Base-by-base conservation (phyloP, 1,140 invertebrate species). In the Epicauta chinensis region DNA sequence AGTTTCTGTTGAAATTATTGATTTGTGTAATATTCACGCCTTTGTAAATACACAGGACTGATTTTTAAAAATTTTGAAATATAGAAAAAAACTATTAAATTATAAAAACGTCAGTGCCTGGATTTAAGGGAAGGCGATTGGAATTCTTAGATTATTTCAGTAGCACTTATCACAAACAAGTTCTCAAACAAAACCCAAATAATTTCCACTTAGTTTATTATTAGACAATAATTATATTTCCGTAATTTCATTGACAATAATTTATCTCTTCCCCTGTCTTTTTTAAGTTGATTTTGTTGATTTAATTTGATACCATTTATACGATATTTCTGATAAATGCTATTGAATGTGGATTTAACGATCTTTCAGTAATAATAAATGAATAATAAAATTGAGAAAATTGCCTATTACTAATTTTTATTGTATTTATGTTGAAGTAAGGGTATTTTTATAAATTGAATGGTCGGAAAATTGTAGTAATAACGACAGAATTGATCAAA, bases 11-110 rank as follows among this genome's bases (percentile, higher is more conserved):
- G 17, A n/a, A n/a, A 23, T 3, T 23, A 7, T 23, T 23, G 4
- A 23, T 3, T 23, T 23, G 7, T 2, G 4, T 49, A 32, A 44
- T 44, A 31, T 39, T 50, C 54, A 56, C 54, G 58, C 53, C 43
- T 46, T 51, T 59, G 58, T 59, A 59, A 48, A 59, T 56, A 59
- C 58, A 59, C 58, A 48, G 50, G 45, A 59, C 56, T 58, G 56
- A 59, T 23, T 23, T 23, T 23, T 23, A 7, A 23, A 23, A 3
- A 23, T 23, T 23, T 23, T 23, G 23, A 23, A 23, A 5, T 23
- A 7, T 23, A 23, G 23, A 23, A 47, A 47, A 45, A 32, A 37
- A 43, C 40, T 15, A 32, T 59, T 47, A 51, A 53, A 56, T 56
- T 56, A 51, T 39, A 52, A 38, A 59, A 50, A 56, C 58, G 46